These are phyloP conservation scores for Pempheris klunzingeri DNA, from an alignment of 2,797 vertebrate species.

Conservation along the genomic window DNA sequence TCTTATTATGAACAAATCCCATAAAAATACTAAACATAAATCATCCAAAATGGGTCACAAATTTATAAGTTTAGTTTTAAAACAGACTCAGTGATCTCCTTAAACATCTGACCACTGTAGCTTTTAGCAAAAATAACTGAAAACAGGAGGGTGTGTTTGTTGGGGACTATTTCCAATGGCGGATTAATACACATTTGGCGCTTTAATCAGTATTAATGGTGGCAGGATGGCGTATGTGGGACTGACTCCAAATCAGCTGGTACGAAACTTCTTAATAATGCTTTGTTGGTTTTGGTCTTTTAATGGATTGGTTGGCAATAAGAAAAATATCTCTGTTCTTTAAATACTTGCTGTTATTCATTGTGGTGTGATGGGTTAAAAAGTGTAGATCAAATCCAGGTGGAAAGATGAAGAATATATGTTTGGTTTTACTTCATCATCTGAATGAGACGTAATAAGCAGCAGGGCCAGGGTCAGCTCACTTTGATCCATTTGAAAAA, in stretches of 20 bases:
- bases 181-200: background rate
- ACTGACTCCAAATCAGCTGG: background rate
- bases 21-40: background rate
- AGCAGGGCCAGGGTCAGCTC: slow-evolving; percentile 34
- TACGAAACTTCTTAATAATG: background rate
- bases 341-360: background rate
- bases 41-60: background rate
- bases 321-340: background rate
- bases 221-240: background rate
- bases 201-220: no score
- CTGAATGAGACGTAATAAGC: slow-evolving; percentile 47
- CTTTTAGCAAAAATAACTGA: background rate
- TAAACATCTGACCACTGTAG: background rate
- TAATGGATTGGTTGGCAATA: background rate
- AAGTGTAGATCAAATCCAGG: slow-evolving; percentile 25
- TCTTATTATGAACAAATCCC: background rate
- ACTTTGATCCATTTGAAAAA: slow-evolving; percentile 52
- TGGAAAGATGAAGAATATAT: slow-evolving; percentile 4
- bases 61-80: background rate
- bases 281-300: background rate
- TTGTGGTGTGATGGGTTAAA: background rate
- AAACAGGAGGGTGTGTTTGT: background rate
- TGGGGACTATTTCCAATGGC: slow-evolving; percentile 11
- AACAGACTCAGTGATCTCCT: background rate
- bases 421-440: slow-evolving; percentile 14